These are phyloP conservation scores for Rhineura floridana DNA, from an alignment of 2,113 vertebrate genomes.

Conservation along the genomic window DNA sequence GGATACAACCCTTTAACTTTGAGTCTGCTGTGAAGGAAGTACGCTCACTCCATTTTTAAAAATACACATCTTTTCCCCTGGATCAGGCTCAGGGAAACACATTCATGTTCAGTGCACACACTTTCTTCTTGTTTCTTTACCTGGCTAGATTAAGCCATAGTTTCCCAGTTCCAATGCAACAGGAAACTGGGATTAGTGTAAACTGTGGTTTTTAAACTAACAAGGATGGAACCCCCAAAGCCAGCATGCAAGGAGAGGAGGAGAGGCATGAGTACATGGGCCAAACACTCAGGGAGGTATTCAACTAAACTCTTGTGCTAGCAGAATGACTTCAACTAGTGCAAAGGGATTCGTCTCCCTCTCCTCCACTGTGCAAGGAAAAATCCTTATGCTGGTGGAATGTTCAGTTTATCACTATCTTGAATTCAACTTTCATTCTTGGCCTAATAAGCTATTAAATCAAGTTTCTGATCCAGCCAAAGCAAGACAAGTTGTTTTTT, in stretches of 20 bases:
- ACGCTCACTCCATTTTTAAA: neutral
- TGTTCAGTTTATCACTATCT: no score
- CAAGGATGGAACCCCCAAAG: neutral
- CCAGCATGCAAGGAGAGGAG: no score
- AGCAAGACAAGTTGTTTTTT: neutral
- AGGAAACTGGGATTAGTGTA: no score
- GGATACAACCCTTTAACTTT: no score
- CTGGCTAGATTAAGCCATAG: neutral
- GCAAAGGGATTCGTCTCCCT: no score
- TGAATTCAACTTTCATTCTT: no score
- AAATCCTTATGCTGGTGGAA: no score
- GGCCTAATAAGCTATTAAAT: neutral
- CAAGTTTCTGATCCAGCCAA: neutral
- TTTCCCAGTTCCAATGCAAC: neutral
- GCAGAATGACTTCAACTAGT: no score
- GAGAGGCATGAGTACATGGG: neutral
- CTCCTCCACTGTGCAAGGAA: no score
- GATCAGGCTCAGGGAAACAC: neutral
- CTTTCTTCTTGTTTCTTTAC: neutral
- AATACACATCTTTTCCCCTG: neutral
- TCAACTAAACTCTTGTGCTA: no score
- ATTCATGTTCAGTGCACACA: neutral
- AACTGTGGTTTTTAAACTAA: neutral
- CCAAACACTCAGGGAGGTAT: no score
- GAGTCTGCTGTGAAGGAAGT: neutral